Base-by-base conservation (phyloP, 2,888 invertebrate species). In the Drosophila falleni region DNA sequence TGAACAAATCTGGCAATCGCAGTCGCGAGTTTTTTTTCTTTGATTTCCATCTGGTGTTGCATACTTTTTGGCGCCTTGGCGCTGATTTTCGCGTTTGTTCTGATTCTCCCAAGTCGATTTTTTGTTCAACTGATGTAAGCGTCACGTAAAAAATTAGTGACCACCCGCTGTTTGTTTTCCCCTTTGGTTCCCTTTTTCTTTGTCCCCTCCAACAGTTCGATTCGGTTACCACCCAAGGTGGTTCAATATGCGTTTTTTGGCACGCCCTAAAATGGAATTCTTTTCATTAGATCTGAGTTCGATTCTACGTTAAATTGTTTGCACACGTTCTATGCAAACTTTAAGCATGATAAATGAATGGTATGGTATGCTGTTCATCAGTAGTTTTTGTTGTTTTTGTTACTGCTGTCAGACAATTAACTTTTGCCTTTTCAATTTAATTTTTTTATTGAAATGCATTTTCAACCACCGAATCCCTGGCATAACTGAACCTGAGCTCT, bases 291-390 rank as follows among this genome's bases (percentile, higher is more conserved):
- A 74, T 59, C 58, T 15, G 53, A 61, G 51, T 74, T 63, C 42
- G 42, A 66, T 75, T 55, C 54, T 62, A 70, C 60, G 66, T 55
- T 62, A 85, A 80, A 77, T 82, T 78, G 81, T 85, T 80, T 80
- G 81, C 85, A 79, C 83, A 75, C 83, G 76, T 69, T 76, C 81
- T 71, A 86, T 83, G 80, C 89, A 82, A 88, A 85, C 87, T 77
- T 86, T 87, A 88, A 90, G 77, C 86, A 80, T 87, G 90, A 90
- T 89, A 89, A 90, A 90, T 90, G 86, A 87, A 70, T 83, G 73
- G 44, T 50, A 73, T 72, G 87, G 83, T 70, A 31, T 81, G 68
- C 50, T 47, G 33, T 56, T 68, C 39, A 19, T 9, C 53, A 23
- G 19, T 26, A 50, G 51, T 50, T 19, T 29, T 47, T 26, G 13